Evolutionary conservation across 2,797 vertebrate species (phyloP), one percentile per base, ranked within the genome.

Genomic region (Xerus rutilus): DNA sequence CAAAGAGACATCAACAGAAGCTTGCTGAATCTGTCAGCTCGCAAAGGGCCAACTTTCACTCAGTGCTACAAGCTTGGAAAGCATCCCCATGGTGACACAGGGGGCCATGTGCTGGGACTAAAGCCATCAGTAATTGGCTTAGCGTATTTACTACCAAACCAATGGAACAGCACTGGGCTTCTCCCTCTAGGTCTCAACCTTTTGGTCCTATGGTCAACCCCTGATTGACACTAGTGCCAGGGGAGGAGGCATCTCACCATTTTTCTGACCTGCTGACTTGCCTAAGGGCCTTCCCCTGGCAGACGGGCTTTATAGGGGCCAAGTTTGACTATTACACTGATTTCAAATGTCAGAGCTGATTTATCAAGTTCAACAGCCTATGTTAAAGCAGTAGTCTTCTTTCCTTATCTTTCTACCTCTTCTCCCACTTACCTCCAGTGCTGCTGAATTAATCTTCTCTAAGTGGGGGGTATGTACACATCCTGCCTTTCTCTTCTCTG

Each of bases 131-230:
- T 89, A 88, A 94, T 20, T 4, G 30, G 74, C 85, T 96, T 90
- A 91, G 90, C 49, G 81, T 54, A 35, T 79, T 96, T 20, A 90
- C 97, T 92, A 72, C 89, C 78, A 59, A 49, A 74, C 89, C 78
- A 59, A 47, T 91, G 83, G 93, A 96, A 77, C 12, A 90, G 4
- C 65, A 81, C 72, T 0, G 2, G 67, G 25, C 78, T 73, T 86
- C 57, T 39, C 39, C 76, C 70, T 20, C 7, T 23, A 77, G 86
- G 35, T 52, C n/a, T 89, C 95, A 13, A 11, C 64, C 0, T 0
- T 10, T 70, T 59, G 95, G n/a, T 64, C 82, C 0, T 11, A 47
- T 4, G 77, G 18, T 12, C 54, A 78, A 45, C 21, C 74, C 49
- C 76, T 86, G 91, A 93, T 92, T 95, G 74, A 47, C 39, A 21